Base-by-base conservation (phyloP, 1,140 invertebrate genomes). In the Melitaea cinxia region DNA sequence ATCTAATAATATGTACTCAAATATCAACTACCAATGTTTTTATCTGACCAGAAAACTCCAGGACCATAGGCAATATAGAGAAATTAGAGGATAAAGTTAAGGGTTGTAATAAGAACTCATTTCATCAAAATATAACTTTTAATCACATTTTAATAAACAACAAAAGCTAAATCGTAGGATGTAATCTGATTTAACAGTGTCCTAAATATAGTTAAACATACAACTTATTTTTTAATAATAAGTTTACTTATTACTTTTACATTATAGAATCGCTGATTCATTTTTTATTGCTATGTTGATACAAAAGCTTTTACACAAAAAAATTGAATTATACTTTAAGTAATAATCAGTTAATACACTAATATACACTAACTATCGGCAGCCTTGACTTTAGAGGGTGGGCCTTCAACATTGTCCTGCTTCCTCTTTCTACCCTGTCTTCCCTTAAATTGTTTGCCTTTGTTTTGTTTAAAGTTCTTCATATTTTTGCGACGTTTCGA, bases 401-500 rank as follows among this genome's bases (percentile, higher is more conserved):
- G 80, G 0, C 52, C 83, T 26, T 81, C 83, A 28, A 77, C 79
- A 42, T 77, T 55, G n/a, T 82, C 81, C 33, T 82, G 73, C 59
- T 70, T 83, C 30, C 85, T 69, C 62, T 87, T 87, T 52, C 77
- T 80, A 1, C 72, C 74, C 2, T 83, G 73, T 58, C 78, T 78
- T 1, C 82, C 79, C 62, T 76, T 84, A 21, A 62, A 72, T 33
- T 85, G 76, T 42, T 68, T 82, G 1, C 80, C 78, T 24, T 77
- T 83, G 33, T 79, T 78, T 14, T 83, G 75, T 53, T 91, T 88
- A 61, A 88, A 84, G 39, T 88, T 92, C 6, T 83, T 89, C 54
- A 78, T 77, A 52, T 84, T 81, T 19, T 86, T 90, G 67, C 93
- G 93, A 21, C 91, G 82, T 72, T 93, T 93, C 9, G 87, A 84